These are phyloP conservation scores for Petroica traversi DNA, from an alignment of 2,113 vertebrate genomes.

Conservation along the genomic window DNA sequence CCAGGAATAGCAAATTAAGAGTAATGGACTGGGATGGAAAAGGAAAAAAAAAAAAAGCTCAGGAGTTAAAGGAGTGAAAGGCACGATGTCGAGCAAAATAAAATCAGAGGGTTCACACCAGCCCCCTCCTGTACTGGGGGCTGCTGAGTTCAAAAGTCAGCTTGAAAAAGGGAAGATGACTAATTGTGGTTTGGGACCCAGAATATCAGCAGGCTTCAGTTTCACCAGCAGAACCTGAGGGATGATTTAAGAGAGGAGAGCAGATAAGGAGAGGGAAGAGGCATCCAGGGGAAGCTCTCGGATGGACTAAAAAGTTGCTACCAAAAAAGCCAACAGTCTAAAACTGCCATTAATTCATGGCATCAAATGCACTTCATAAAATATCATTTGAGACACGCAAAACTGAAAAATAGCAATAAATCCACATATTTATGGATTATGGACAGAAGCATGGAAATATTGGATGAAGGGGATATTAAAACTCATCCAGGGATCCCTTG, in stretches of 20 bases:
- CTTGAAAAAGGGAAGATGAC: neutral
- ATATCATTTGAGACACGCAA: neutral
- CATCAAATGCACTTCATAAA: neutral
- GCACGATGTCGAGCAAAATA: neutral
- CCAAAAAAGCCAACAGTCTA: neutral
- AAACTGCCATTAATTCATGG: neutral
- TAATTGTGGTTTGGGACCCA: neutral
- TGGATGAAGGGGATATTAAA: neutral
- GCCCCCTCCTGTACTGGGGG: neutral
- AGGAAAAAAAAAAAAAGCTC: neutral
- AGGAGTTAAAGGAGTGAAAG: neutral
- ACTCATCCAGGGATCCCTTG: rapidly evolving
- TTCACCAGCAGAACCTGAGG: neutral
- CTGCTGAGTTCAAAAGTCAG: neutral
- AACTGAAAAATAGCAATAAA: neutral
- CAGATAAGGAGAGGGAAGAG: neutral
- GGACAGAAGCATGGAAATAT: neutral
- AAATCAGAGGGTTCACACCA: neutral
- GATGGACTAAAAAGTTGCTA: neutral
- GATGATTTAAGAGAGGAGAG: neutral
- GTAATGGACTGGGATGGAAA: neutral
- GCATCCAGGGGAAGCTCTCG: neutral
- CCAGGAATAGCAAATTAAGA: neutral
- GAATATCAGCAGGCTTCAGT: neutral
- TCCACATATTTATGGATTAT: neutral